Evolutionary conservation across 2,113 vertebrate species (phyloP), one percentile per base, ranked within the genome.

Genomic region (Channa argus): DNA sequence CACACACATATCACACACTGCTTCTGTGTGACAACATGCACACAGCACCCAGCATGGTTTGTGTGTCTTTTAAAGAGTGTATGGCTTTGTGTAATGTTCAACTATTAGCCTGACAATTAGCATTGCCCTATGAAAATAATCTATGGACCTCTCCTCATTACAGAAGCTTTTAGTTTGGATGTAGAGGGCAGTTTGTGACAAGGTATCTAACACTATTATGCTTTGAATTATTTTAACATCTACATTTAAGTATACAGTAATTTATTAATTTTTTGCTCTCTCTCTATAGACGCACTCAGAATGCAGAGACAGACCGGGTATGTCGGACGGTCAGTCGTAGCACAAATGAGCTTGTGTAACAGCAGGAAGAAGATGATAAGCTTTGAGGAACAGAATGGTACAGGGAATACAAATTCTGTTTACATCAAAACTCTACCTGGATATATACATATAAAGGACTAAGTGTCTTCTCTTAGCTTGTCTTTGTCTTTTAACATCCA

Each of bases 391-490:
- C 79, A 89, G 74, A 84, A 83, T 56, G 85, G 83, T 67, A 82
- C 38, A 61, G 77, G 56, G 92, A 93, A 93, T 87, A 94, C 86
- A 90, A 93, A 94, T 92, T n/a, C 84, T 90, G 85, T 92, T 93
- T 90, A 87, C 58, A 63, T 43, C 63, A 51, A 24, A 53, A 46
- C 45, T 37, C 37, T 36, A 59, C 47, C 72, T 66, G 44, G 14
- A 72, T 6, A 14, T 58, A 66, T 53, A 62, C 50, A 50, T 53
- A 56, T 50, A 24, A 56, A 49, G 36, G 44, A 63, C 49, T 46
- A 41, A 58, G 44, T 8, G 10, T 53, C 53, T 63, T 46, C 34
- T 56, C 44, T 54, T 33, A 51, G 47, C 44, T 39, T 59, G 33
- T 51, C n/a, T 45, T 51, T 38, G 11, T 45, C 15, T 36, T 10